Conservation (phyloP, 2,888 invertebrate species). For the Epinotia brunnichana region DNA sequence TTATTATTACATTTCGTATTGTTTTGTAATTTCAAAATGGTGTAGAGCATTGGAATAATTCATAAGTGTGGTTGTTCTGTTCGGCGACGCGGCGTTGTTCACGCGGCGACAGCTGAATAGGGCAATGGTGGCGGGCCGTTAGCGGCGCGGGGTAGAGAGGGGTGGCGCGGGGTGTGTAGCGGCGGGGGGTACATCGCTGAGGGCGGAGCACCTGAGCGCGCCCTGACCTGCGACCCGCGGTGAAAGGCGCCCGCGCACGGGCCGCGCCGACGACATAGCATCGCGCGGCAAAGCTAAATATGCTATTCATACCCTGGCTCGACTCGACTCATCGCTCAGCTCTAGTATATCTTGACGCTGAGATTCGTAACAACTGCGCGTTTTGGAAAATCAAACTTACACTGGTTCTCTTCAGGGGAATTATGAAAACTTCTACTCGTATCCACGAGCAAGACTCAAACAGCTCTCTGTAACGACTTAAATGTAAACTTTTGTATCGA, state of each 20-base stretch:
- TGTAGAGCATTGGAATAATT: conserved; percentile 77
- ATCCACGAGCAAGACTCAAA: conserved; percentile 32
- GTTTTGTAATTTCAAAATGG: conserved; percentile 79
- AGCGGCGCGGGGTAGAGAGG: conserved; percentile 57
- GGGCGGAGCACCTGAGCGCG: conserved; percentile 83
- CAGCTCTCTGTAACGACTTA: conserved; percentile 28
- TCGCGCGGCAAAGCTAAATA: conserved; percentile 54
- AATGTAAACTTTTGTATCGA: conserved; percentile 35
- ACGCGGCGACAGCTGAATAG: conserved; percentile 80
- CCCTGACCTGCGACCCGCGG: conserved; percentile 83
- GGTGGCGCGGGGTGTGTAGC: conserved; percentile 48
- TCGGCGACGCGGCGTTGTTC: conserved; percentile 70
- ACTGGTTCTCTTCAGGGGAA: neutral
- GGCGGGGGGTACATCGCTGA: conserved; percentile 56
- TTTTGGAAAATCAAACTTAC: neutral
- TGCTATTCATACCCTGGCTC: neutral
- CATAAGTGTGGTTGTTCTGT: conserved; percentile 77
- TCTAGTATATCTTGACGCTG: neutral
- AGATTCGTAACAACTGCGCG: neutral
- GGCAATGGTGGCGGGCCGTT: conserved; percentile 75
- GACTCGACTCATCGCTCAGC: neutral
- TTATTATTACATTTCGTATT: conserved; percentile 76
- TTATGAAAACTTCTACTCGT: neutral
- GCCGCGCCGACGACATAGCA: conserved; percentile 68
- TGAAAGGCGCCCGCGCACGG: conserved; percentile 75